Conservation (phyloP, 1,140 invertebrate species). For the Coenobita brevimanus region DNA sequence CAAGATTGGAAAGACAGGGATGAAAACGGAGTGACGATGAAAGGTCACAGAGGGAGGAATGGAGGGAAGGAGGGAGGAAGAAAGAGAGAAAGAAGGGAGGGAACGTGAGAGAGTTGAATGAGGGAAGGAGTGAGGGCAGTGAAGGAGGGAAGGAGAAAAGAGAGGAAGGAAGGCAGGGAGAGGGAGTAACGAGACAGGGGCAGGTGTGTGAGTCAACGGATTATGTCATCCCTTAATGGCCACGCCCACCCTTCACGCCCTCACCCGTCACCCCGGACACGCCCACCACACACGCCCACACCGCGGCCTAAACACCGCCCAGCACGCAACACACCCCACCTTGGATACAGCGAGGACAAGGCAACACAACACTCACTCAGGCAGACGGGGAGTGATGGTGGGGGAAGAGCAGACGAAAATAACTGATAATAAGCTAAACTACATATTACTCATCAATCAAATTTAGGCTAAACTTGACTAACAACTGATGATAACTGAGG, state of each 20-base stretch:
- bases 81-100: background rate
- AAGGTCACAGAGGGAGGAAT: no score
- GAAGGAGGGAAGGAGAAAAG: background rate
- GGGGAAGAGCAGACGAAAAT: no score
- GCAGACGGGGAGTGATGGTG: no score
- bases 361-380: conserved; percentile 8
- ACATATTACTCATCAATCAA: no score
- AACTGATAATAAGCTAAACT: no score
- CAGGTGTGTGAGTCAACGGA: conserved; percentile 55
- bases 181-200: conserved; percentile 35
- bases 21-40: no score
- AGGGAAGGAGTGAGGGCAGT: background rate
- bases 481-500: no score
- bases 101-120: background rate
- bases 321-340: conserved; percentile 30
- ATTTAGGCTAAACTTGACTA: no score
- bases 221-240: conserved; percentile 55
- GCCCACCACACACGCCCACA: conserved; percentile 51
- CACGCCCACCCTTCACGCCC: conserved; percentile 50
- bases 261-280: conserved; percentile 39
- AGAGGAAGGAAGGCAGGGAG: background rate
- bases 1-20: no score
- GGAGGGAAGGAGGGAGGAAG: background rate
- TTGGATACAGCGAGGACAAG: background rate
- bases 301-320: conserved; percentile 44